Conservation (phyloP, 2,888 invertebrate species). For the Chalcosyrphus nemorum region DNA sequence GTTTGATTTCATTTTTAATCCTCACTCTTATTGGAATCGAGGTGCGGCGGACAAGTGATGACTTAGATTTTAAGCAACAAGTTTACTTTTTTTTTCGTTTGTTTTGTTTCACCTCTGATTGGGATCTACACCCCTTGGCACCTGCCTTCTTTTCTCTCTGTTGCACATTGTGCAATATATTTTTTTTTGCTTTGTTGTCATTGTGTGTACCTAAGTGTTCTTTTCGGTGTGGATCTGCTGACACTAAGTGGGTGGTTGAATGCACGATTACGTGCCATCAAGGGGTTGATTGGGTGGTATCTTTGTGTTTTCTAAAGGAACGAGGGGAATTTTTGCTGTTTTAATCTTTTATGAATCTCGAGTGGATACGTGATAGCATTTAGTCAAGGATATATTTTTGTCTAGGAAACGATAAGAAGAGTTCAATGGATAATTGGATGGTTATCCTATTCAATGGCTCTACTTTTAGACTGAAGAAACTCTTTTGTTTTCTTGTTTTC, state of each 20-base stretch:
- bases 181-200: constrained; percentile 35
- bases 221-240: not conserved
- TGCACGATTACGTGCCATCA: constrained; percentile 24
- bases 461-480: too few species aligned
- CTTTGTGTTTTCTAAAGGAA: not conserved
- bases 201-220: constrained; percentile 3
- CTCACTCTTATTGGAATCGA: not conserved
- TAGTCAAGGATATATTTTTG: too few species aligned
- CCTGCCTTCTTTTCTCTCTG: not conserved
- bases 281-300: not conserved
- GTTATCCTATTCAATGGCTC: too few species aligned
- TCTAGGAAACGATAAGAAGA: too few species aligned
- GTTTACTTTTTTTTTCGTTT: constrained; percentile 30
- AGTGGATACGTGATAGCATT: too few species aligned
- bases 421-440: too few species aligned
- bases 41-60: not conserved
- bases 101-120: constrained; percentile 32
- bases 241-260: constrained; percentile 7
- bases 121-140: not conserved
- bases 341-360: not conserved
- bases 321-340: not conserved
- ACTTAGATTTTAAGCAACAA: constrained; percentile 39
- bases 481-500: too few species aligned
- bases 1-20: not conserved
- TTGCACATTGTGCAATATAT: constrained; percentile 24